Percentiles rank a stretch among this genome's conserved stretches.
phyloP scores from a whole-genome alignment of 2,888 invertebrate genomes.

The Coelopa pilipes region DNA sequence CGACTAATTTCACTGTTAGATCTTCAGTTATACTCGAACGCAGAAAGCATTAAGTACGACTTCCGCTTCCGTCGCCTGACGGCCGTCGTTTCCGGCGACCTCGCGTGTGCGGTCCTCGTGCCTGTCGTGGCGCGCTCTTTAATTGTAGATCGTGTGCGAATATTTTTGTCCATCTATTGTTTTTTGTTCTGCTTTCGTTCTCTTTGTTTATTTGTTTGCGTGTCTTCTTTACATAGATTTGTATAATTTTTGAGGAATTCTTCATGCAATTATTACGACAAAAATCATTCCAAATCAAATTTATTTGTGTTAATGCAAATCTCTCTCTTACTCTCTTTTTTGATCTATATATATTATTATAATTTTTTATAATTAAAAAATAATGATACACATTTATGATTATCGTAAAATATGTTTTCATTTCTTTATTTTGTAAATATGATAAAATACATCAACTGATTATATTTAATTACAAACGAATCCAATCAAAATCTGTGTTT shows the following conservation, averaged over 20 bases:
- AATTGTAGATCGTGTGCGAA: not conserved
- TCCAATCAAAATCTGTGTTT: not conserved
- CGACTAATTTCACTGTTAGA: too few relatives aligned
- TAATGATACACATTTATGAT: not conserved
- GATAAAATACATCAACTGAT: constrained; percentile 42
- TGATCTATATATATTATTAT: constrained; percentile 16
- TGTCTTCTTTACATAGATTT: not conserved
- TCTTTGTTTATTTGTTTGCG: not conserved
- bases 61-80: too few relatives aligned
- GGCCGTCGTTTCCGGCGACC: too few relatives aligned
- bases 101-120: too few relatives aligned
- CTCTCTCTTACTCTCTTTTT: not conserved
- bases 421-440: constrained; percentile 35
- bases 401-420: constrained; percentile 14
- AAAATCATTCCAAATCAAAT: constrained; percentile 21
- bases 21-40: too few relatives aligned
- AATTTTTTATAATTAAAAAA: constrained; percentile 12
- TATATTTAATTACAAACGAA: constrained; percentile 41
- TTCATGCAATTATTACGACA: not conserved
- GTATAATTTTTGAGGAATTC: not conserved
- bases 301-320: not conserved
- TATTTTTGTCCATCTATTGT: not conserved
- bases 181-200: not conserved
- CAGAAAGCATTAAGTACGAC: too few relatives aligned
- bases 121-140: too few relatives aligned